Percentiles rank a stretch among this genome's conserved stretches.
phyloP scores from a whole-genome alignment of 2,888 invertebrate species.

The Acronicta alni region DNA sequence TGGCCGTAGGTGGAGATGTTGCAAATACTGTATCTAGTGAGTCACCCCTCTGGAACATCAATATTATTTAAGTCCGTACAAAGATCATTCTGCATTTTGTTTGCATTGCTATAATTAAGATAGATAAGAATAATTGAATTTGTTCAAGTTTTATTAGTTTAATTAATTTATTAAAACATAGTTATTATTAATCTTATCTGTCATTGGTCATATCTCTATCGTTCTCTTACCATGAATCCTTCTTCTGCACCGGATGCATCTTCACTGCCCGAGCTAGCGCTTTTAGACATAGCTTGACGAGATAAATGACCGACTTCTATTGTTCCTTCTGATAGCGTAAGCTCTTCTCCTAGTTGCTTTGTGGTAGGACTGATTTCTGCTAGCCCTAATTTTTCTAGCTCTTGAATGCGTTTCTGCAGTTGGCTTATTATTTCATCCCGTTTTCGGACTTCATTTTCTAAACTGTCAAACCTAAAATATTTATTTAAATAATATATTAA shows the following conservation, averaged over 20 bases:
- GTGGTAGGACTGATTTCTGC: constrained; percentile 55
- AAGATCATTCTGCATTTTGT: too few species aligned
- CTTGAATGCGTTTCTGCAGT: constrained; percentile 92
- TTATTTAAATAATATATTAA: not conserved
- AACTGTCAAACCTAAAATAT: constrained; percentile 90
- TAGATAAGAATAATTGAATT: not conserved
- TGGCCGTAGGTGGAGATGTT: constrained; percentile 88
- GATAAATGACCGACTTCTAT: constrained; percentile 41
- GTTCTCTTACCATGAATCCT: constrained; percentile 83
- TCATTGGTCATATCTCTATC: too few species aligned
- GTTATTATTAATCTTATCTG: too few species aligned
- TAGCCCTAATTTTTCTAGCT: constrained; percentile 88
- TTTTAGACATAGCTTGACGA: constrained; percentile 66
- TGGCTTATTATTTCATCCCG: constrained; percentile 95
- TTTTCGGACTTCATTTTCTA: constrained; percentile 94
- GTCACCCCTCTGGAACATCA: constrained; percentile 90
- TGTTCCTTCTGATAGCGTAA: constrained; percentile 23
- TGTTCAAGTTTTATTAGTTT: too few species aligned
- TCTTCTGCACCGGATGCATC: constrained; percentile 82
- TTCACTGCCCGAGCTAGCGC: constrained; percentile 84
- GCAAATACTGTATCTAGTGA: constrained; percentile 92
- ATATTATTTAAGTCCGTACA: not conserved
- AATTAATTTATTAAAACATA: too few species aligned
- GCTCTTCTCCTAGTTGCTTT: constrained; percentile 51
- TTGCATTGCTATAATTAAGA: too few species aligned